Base-by-base conservation (phyloP, 2,797 vertebrate genomes). In the Cebuella pygmaea region DNA sequence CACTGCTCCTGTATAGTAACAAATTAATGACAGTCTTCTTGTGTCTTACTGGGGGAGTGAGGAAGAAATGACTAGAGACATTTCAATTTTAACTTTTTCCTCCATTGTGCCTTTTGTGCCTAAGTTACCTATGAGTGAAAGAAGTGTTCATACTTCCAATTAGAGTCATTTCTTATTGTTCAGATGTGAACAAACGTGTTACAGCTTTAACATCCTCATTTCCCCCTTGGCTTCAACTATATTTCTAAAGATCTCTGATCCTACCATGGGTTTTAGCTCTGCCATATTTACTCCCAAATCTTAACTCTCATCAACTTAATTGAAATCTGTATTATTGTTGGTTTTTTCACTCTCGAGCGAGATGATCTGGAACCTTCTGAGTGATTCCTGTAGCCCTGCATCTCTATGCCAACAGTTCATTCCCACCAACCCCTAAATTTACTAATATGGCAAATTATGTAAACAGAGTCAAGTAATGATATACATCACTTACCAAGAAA, bases 171-270 rank as follows among this genome's bases (percentile, higher is more conserved):
- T 67, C 20, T 46, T 83, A 15, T 13, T 50, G 5, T 92, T 93
- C 17, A 55, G 44, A 14, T 50, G 22, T 50, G 48, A 52, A 78
- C 76, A 55, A 95, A 82, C 1, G 33, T 5, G 8, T 27, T 5
- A 30, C 88, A 36, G 64, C 30, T 91, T 83, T 44, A 93, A 64
- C 5, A 50, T 67, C 44, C 64, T 97, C 46, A 74, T 59, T 83
- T 91, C n/a, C 13, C 50, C 8, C 24, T 84, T 72, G 78, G 11
- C 39, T 50, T 41, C 81, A 75, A n/a, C 15, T 76, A 3, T 36
- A 88, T 81, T 93, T 95, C 72, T 82, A 36, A 93, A 36, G n/a
- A 87, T 64, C 64, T 79, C 26, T 91, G 61, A 85, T 44, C 74
- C 15, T 72, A 26, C 33, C 13, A 48, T 48, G 48, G 17, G 19